These are phyloP conservation scores for Delichon dasypus DNA, from an alignment of 2,797 vertebrate genomes.

Conservation along the genomic window DNA sequence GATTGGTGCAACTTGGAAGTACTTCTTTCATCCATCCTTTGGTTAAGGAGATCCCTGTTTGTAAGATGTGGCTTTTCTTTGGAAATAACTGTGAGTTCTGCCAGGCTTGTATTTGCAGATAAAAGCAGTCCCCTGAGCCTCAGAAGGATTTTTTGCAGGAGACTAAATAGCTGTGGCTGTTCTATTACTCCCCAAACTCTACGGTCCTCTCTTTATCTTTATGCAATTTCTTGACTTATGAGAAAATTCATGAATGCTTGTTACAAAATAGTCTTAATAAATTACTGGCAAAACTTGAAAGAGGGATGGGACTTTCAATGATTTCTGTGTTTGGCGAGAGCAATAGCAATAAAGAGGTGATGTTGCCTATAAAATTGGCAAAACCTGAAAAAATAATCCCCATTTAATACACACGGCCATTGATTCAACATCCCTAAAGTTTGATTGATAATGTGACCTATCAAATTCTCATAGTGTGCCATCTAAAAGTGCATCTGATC, in stretches of 20 bases:
- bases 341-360: not conserved
- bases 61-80: not conserved
- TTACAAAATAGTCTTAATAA: not conserved
- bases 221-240: not conserved
- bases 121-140: not conserved
- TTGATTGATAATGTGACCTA: not conserved
- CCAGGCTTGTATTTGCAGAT: not conserved
- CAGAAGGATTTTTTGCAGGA: not conserved
- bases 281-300: not conserved
- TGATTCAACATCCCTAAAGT: not conserved
- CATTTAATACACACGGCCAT: rapidly evolving
- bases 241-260: not conserved
- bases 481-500: not conserved
- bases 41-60: not conserved
- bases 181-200: not conserved
- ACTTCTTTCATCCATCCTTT: not conserved
- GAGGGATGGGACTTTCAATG: not conserved
- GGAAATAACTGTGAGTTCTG: not conserved
- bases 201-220: not conserved
- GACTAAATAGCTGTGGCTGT: not conserved
- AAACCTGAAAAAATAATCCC: not conserved
- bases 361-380: not conserved
- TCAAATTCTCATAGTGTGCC: not conserved
- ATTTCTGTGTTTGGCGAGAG: not conserved
- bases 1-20: not conserved